Percentiles rank a stretch among this genome's conserved stretches.
These are phyloP conservation scores for Orchesella cincta DNA, from an alignment of 1,140 invertebrate genomes.

Conservation along the genomic window DNA sequence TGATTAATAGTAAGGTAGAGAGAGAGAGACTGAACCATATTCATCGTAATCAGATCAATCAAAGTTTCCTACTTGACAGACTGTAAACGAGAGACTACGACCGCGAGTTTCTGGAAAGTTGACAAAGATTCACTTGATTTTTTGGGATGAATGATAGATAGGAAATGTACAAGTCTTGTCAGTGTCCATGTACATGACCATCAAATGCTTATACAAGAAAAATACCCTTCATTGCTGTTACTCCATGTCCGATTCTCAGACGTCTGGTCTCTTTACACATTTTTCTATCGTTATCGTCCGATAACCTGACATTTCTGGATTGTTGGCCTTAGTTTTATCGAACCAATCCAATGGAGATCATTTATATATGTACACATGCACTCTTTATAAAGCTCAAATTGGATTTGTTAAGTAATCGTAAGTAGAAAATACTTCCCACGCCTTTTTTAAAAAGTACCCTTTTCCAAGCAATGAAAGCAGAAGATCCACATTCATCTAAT, in stretches of 20 bases:
- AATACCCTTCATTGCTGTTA: neutral
- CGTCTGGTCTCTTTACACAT: neutral
- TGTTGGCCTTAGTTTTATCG: neutral
- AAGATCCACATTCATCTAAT: too few relatives aligned
- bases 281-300: neutral
- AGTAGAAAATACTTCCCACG: too few relatives aligned
- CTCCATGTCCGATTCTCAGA: too few relatives aligned
- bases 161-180: slow-evolving; percentile 3
- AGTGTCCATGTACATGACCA: slow-evolving; percentile 7
- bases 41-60: slow-evolving; percentile 19
- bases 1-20: neutral
- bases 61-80: slow-evolving; percentile 17
- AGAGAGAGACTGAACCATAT: slow-evolving; percentile 11
- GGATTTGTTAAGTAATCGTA: too few relatives aligned
- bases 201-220: neutral
- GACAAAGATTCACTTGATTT: slow-evolving; percentile 13
- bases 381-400: too few relatives aligned
- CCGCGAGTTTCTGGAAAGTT: neutral
- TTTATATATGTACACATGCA: too few relatives aligned
- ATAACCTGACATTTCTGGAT: slow-evolving; percentile 34
- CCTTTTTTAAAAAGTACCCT: too few relatives aligned
- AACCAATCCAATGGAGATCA: too few relatives aligned
- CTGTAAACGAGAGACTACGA: slow-evolving; percentile 4
- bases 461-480: too few relatives aligned
- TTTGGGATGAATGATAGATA: slow-evolving; percentile 19